Evolutionary conservation across 2,888 invertebrate species (phyloP), one percentile per base, ranked within the genome.

Genomic region (Acleris holmiana): DNA sequence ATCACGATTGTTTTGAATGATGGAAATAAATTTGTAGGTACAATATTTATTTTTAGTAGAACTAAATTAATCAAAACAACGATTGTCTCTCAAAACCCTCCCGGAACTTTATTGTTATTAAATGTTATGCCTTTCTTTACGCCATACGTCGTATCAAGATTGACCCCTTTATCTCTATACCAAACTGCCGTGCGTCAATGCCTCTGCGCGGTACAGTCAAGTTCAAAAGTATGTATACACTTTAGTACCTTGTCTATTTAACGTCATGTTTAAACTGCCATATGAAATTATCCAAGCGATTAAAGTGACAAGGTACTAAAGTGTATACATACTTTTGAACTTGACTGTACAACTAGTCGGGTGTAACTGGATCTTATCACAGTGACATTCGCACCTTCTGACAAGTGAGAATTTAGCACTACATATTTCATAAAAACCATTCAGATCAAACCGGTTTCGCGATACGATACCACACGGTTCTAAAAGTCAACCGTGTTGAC

Each of bases 111-210:
- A 41, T 25, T 25, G 17, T 40, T 41, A 21, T 40, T 23, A 19
- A 18, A 49, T 54, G 15, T 61, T 59, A 48, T 54, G 29, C 55
- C 49, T 65, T 60, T 53, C 56, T 56, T 60, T 47, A 44, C 17
- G 21, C 29, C 7, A 15, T 35, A 40, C 46, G 35, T 61, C 41
- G 47, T 57, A 40, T 23, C 18, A 29, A 21, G 47, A 51, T 51
- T 61, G 56, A 61, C 66, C 66, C 35, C 19, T 29, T 19, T 48
- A 53, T 48, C 60, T 21, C 46, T 35, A 51, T 53, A 51, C n/a
- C 40, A 23, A 29, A 48, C 6, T 35, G 18, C 19, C 75, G 77
- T 82, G 71, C 83, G 83, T 84, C 84, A 84, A 80, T 83, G 78
- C 67, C 75, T 77, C 71, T 19, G 23, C 15, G 47, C 65, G n/a